Evolutionary conservation across 1,140 invertebrate species (phyloP).

Genomic region (Ephestia elutella): DNA sequence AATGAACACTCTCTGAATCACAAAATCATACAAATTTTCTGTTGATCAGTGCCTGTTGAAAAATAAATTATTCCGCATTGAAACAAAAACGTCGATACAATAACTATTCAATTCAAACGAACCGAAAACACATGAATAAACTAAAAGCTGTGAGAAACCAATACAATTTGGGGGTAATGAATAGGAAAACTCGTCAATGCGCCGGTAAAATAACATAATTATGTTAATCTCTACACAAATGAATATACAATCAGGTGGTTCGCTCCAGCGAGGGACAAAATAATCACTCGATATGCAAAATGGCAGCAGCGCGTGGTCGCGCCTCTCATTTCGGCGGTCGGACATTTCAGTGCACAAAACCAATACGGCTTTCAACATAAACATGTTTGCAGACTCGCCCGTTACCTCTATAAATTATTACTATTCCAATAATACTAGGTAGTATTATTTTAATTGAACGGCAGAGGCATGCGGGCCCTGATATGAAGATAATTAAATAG

Average conservation of each 20-base stretch:
- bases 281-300: slow-evolving; percentile 54
- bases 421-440: slow-evolving; percentile 17
- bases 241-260: slow-evolving; percentile 35
- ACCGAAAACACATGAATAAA: background rate
- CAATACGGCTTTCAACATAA: slow-evolving; percentile 47
- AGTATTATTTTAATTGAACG: slow-evolving; percentile 19
- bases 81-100: slow-evolving; percentile 10
- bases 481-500: background rate
- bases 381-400: slow-evolving; percentile 33
- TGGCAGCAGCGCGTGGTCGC: slow-evolving; percentile 20
- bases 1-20: too few species aligned
- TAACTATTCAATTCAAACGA: background rate
- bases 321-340: slow-evolving; percentile 41
- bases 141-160: background rate
- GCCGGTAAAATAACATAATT: slow-evolving; percentile 19
- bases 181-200: slow-evolving; percentile 4
- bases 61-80: too few species aligned
- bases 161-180: background rate
- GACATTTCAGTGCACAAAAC: slow-evolving; percentile 46
- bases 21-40: too few species aligned
- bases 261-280: slow-evolving; percentile 35
- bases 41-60: too few species aligned
- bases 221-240: slow-evolving; percentile 29
- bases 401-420: slow-evolving; percentile 35
- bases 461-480: background rate